phyloP scores from a whole-genome alignment of 2,113 vertebrate genomes.

The Stercorarius parasiticus region DNA sequence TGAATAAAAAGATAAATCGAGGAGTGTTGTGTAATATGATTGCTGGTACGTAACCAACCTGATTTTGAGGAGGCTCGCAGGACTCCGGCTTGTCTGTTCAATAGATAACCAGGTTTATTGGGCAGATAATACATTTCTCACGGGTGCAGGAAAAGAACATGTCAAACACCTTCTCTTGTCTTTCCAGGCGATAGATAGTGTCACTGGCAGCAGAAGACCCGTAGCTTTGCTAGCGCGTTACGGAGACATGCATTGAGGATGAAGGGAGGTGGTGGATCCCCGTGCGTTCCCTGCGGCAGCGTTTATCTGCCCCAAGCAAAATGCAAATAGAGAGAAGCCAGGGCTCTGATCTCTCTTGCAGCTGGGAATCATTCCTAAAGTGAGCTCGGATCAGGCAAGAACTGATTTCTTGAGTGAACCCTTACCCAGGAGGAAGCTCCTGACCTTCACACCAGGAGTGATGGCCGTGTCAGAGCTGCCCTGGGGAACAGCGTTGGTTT shows the following conservation, averaged over 20 bases:
- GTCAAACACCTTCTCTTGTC: not conserved
- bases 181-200: not conserved
- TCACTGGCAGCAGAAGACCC: not conserved
- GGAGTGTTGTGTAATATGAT: not conserved
- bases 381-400: not conserved
- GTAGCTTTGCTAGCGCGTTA: fast-evolving
- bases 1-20: slow-evolving; percentile 34
- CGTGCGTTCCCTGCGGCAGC: fast-evolving
- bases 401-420: not conserved
- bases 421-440: not conserved
- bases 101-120: slow-evolving; percentile 27
- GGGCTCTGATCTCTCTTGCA: not conserved
- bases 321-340: not conserved
- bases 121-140: slow-evolving; percentile 20
- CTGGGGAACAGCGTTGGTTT: not conserved
- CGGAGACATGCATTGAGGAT: fast-evolving
- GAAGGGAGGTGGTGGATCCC: not conserved
- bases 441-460: not conserved
- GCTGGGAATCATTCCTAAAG: not conserved
- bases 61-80: slow-evolving; percentile 17
- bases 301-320: not conserved
- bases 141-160: not conserved
- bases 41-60: not conserved
- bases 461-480: not conserved
- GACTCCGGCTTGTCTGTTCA: not conserved